Base-by-base conservation (phyloP, 2,888 invertebrate genomes). In the Rugalucina vietnamica region DNA sequence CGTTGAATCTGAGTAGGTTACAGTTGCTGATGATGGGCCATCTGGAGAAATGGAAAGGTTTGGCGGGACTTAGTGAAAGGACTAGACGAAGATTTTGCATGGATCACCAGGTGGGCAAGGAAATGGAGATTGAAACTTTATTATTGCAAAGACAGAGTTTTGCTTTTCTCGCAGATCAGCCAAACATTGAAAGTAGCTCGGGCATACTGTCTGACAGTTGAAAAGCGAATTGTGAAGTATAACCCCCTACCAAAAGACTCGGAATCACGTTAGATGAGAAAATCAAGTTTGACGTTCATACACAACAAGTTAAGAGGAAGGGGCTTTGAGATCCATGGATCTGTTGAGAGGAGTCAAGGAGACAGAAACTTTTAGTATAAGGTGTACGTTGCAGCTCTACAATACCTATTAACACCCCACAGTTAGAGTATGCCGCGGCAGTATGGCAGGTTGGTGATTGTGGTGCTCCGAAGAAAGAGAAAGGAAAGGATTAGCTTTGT, bases 21-120 rank as follows among this genome's bases (percentile, higher is more conserved):
- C 24, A 71, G 24, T 71, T 71, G 71, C 71, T 12, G 71, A 71
- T 71, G 71, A 71, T n/a, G 71, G 34, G 21, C 71, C 14, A 29
- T 71, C 8, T 71, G 34, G 71, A 71, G 14, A 32, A 29, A 12
- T 12, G 71, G 71, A 12, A n/a, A 29, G 14, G 34, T 29, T 18
- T n/a, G n/a, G n/a, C n/a, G n/a, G n/a, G n/a, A n/a, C n/a, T n/a
- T n/a, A n/a, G n/a, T n/a, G n/a, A n/a, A n/a, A n/a, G n/a, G n/a
- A n/a, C n/a, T n/a, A n/a, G n/a, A n/a, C n/a, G n/a, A n/a, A n/a
- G n/a, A n/a, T n/a, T n/a, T n/a, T n/a, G n/a, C n/a, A n/a, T n/a
- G n/a, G n/a, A n/a, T n/a, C n/a, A n/a, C n/a, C n/a, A n/a, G n/a
- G n/a, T n/a, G n/a, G n/a, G n/a, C n/a, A n/a, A n/a, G n/a, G n/a